Conservation (phyloP, 2,113 vertebrate species). For the Pelusios castaneus region DNA sequence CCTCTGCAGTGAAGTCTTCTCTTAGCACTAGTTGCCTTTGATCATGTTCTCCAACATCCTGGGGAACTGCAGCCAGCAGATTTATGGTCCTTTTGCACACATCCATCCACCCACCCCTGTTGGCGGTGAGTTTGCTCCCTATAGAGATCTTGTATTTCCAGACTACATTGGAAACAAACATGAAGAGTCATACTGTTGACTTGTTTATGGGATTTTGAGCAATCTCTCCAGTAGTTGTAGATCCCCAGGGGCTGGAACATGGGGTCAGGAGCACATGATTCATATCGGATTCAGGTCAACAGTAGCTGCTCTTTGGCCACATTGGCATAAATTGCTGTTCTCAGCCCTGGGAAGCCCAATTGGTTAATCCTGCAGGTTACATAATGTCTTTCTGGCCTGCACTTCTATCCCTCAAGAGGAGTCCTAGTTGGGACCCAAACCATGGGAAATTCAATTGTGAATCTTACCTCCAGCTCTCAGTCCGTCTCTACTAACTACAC, state of each 20-base stretch:
- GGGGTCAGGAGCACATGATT: neutral
- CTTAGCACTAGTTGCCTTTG: accelerated
- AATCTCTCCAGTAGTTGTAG: neutral
- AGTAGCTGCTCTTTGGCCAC: neutral
- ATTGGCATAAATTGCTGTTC: neutral
- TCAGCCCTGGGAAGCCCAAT: neutral
- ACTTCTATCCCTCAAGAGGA: neutral
- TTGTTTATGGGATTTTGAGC: neutral
- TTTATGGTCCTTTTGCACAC: neutral
- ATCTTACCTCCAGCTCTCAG: neutral
- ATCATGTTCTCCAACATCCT: accelerated
- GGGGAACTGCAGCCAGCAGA: neutral
- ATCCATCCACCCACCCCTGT: neutral
- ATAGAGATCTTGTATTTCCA: neutral
- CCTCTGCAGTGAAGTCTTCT: neutral
- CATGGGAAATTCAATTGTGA: neutral
- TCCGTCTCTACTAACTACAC: neutral
- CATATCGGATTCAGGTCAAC: neutral
- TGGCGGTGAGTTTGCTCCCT: neutral
- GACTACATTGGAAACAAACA: neutral
- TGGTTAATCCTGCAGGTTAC: neutral
- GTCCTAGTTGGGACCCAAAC: neutral
- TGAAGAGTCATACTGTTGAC: neutral
- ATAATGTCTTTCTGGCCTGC: neutral
- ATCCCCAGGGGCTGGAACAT: neutral